Percentiles rank a stretch among this genome's conserved stretches.
Evolutionary conservation across 1,140 invertebrate species (phyloP).

Genomic region (Drosophila albomicans): DNA sequence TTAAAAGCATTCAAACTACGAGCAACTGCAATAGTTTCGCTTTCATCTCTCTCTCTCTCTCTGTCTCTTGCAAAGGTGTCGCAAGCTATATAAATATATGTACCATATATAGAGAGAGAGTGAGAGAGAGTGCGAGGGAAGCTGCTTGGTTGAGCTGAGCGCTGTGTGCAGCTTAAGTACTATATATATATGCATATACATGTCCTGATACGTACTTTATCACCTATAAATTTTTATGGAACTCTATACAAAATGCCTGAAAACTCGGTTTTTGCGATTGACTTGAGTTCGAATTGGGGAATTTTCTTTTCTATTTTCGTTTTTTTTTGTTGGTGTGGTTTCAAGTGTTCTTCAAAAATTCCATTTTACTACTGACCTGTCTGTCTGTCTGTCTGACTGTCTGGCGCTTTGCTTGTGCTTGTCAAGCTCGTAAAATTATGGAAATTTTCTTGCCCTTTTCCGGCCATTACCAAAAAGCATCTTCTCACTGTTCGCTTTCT

Average conservation of each 20-base stretch:
- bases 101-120: not conserved
- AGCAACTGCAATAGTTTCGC: slow-evolving; percentile 49
- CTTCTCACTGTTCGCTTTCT: not conserved
- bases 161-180: slow-evolving; percentile 43
- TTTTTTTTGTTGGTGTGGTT: slow-evolving; percentile 38
- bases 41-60: not conserved
- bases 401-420: slow-evolving; percentile 14
- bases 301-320: too few relatives aligned
- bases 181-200: slow-evolving; percentile 55
- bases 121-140: not conserved
- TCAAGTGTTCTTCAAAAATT: slow-evolving; percentile 63
- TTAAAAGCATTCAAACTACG: slow-evolving; percentile 53
- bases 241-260: slow-evolving; percentile 41
- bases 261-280: not conserved
- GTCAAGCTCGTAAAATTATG: slow-evolving; percentile 80
- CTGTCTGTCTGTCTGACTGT: slow-evolving; percentile 7
- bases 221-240: slow-evolving; percentile 79
- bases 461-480: slow-evolving; percentile 54
- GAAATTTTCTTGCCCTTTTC: slow-evolving; percentile 76
- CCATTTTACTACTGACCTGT: slow-evolving; percentile 60
- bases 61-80: slow-evolving; percentile 28
- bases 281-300: slow-evolving; percentile 4
- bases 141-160: slow-evolving; percentile 4
- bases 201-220: slow-evolving; percentile 75
- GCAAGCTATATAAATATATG: not conserved